Conservation (phyloP, 2,113 vertebrate genomes). For the Peucedramus taeniatus region DNA sequence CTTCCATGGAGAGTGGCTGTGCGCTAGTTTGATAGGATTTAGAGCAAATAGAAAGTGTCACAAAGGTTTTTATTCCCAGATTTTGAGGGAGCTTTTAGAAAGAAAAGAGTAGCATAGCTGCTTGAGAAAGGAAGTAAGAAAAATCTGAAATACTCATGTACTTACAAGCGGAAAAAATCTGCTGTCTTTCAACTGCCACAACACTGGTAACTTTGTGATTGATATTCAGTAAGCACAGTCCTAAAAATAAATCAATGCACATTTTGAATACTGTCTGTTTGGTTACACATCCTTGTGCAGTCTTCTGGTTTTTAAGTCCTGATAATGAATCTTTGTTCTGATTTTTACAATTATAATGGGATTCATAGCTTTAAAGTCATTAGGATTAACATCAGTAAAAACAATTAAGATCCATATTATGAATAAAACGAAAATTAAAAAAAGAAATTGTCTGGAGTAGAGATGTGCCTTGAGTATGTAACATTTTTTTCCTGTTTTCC, state of each 20-base stretch:
- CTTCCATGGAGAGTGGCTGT: neutral
- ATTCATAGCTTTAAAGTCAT: neutral
- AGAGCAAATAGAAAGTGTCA: neutral
- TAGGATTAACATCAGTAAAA: neutral
- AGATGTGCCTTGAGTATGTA: neutral
- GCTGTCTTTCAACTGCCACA: neutral
- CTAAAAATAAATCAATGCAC: constrained; percentile 18
- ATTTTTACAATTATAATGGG: neutral
- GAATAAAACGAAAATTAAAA: neutral
- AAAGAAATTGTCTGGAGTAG: neutral
- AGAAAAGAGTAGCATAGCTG: neutral
- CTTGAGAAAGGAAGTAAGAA: neutral
- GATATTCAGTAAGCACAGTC: neutral
- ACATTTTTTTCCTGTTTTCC: neutral
- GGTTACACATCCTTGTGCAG: neutral
- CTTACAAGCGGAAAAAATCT: neutral
- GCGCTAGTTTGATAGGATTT: neutral
- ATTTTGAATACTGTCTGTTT: neutral
- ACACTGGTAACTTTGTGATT: neutral
- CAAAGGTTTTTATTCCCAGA: neutral
- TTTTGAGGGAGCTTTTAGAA: neutral
- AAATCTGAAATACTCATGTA: neutral
- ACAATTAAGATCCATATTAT: neutral
- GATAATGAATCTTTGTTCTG: neutral
- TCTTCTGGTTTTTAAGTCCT: neutral